Evolutionary conservation across 2,113 vertebrate genomes (phyloP).

Genomic region (Ploceus nigricollis): DNA sequence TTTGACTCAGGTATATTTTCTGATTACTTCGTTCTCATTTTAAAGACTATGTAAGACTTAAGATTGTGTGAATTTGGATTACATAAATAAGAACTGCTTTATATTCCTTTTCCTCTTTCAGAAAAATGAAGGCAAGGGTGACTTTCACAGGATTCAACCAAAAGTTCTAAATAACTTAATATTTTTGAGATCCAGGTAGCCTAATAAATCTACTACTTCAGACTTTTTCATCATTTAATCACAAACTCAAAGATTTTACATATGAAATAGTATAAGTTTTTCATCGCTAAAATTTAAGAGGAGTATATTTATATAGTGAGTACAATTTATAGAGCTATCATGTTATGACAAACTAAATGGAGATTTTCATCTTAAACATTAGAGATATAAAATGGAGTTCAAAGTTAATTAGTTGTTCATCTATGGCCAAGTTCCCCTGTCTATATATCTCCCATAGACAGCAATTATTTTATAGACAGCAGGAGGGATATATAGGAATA

Average conservation of each 20-base stretch:
- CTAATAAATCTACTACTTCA: background rate
- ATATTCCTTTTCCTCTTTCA: background rate
- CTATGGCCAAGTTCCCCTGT: background rate
- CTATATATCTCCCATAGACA: background rate
- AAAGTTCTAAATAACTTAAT: background rate
- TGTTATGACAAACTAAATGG: background rate
- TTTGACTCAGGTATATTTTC: background rate
- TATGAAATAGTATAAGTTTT: background rate
- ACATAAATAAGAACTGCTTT: background rate
- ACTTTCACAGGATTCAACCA: background rate
- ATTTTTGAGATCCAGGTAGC: background rate
- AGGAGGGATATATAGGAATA: background rate
- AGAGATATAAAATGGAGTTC: background rate
- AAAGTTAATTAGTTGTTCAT: background rate
- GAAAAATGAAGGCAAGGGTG: background rate
- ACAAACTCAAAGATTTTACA: background rate
- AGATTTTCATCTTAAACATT: background rate
- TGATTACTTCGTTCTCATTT: background rate
- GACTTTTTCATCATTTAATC: background rate
- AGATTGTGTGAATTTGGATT: background rate
- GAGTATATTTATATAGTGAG: accelerated
- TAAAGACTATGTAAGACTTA: background rate
- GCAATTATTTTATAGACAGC: background rate
- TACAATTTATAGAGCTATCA: background rate
- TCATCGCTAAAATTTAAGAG: background rate